Evolutionary conservation across 2,888 invertebrate genomes (phyloP).

Genomic region (Yponomeuta cagnagella): DNA sequence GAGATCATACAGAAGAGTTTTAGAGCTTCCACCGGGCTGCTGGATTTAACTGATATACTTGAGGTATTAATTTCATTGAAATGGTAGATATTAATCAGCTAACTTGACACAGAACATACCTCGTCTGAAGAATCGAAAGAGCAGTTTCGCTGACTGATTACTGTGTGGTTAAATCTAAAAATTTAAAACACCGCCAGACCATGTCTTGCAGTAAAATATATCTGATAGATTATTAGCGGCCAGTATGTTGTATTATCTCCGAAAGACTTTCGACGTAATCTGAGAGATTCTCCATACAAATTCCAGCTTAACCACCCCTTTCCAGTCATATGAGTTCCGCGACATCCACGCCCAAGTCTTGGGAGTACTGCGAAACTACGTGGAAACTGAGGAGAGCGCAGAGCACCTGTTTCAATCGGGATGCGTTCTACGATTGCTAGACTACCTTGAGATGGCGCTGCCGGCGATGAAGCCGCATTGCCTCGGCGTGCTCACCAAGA

Average conservation of each 20-base stretch:
- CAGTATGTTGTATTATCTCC: no score
- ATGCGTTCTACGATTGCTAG: constrained; percentile 54
- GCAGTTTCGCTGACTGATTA: no score
- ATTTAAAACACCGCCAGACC: no score
- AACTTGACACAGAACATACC: no score
- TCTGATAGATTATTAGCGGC: no score
- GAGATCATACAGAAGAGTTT: constrained; percentile 66
- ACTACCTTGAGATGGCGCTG: constrained; percentile 63
- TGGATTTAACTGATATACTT: constrained; percentile 66
- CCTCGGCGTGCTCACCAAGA: constrained; percentile 59
- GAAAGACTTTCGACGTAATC: not conserved
- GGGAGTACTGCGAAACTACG: constrained; percentile 56
- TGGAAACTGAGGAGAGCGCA: constrained; percentile 60
- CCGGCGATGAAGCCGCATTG: constrained; percentile 64
- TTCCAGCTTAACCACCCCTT: not conserved
- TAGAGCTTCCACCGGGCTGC: constrained; percentile 62
- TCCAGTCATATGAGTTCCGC: constrained; percentile 63
- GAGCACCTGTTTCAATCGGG: constrained; percentile 57
- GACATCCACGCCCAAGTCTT: constrained; percentile 60
- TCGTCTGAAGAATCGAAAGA: no score
- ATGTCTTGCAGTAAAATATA: no score
- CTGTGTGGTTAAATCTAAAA: no score
- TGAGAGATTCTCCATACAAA: not conserved
- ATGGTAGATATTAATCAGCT: no score
- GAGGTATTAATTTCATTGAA: constrained; percentile 44